Evolutionary conservation across 2,888 invertebrate genomes (phyloP).

Genomic region (Acanthoscelides obtectus): DNA sequence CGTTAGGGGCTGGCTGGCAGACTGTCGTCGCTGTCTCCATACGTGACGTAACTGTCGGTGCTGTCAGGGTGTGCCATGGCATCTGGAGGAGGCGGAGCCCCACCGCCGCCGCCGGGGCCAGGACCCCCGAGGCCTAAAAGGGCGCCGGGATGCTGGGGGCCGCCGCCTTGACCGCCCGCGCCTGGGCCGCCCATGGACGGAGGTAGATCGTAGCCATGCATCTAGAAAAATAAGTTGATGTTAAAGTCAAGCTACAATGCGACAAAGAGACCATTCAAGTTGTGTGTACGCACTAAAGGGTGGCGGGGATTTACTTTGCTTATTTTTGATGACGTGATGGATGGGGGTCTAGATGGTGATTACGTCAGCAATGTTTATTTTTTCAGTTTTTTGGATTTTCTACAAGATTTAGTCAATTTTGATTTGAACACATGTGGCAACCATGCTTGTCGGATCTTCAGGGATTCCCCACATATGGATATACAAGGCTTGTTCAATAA

Average conservation of each 20-base stretch:
- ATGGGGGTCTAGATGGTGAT: too few relatives aligned
- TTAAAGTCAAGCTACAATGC: neutral
- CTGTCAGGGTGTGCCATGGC: conserved; percentile 73
- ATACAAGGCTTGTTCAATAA: too few relatives aligned
- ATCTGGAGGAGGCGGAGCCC: conserved; percentile 57
- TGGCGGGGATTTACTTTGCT: too few relatives aligned
- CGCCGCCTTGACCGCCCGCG: conserved; percentile 42
- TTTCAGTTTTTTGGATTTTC: too few relatives aligned
- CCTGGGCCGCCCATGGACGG: conserved; percentile 41
- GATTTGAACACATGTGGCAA: too few relatives aligned
- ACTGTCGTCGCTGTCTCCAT: conserved; percentile 85
- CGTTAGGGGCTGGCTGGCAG: conserved; percentile 69
- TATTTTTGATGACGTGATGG: too few relatives aligned
- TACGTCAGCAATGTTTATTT: too few relatives aligned
- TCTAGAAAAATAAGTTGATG: conserved; percentile 55
- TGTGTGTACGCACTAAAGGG: too few relatives aligned
- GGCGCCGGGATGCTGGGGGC: conserved; percentile 50
- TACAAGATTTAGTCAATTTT: too few relatives aligned
- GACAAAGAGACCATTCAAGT: too few relatives aligned
- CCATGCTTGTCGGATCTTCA: too few relatives aligned
- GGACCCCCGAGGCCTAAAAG: conserved; percentile 50
- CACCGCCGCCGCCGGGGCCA: conserved; percentile 30
- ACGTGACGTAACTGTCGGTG: conserved; percentile 87
- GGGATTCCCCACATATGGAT: too few relatives aligned
- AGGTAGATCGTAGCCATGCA: conserved; percentile 83